Base-by-base conservation (phyloP, 2,797 vertebrate genomes). In the Philypnodon macrostomus region DNA sequence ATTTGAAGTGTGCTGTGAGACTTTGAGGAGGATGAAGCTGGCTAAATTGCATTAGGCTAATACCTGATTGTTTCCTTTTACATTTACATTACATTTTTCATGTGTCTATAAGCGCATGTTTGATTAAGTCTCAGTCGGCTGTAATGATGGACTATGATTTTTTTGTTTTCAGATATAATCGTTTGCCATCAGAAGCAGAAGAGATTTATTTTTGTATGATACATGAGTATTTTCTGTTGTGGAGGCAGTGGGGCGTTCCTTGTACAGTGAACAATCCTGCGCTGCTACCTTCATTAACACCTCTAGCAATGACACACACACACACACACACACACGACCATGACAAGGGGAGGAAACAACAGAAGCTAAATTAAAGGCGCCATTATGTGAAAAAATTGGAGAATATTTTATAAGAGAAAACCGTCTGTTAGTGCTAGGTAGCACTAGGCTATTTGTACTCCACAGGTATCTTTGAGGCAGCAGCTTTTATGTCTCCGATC, bases 221-320 rank as follows among this genome's bases (percentile, higher is more conserved):
- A n/a, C 60, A 47, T 41, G 45, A 6, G 29, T 26, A 32, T 58
- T 18, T 50, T 30, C 46, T 41, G 10, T 16, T 18, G 51, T 49
- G 64, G 49, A n/a, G n/a, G 63, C 44, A 47, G 46, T 36, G 45
- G 34, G 36, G 67, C 70, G 49, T 73, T 63, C 63, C 54, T 64
- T 76, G 75, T 75, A 71, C 67, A 63, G 60, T 52, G 61, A 66
- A 52, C 53, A 44, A 58, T 73, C 56, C 52, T 56, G 55, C 18
- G 5, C 42, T 0, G 13, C 26, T 68, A 45, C 37, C 30, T 35
- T 80, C 61, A 80, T 83, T 82, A 79, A 61, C n/a, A 72, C 59
- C 30, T 14, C 51, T 13, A 54, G 65, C 74, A 75, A 79, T 85
- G 80, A 86, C 77, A 81, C 73, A 61, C 48, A 58, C n/a, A n/a